phyloP scores from a whole-genome alignment of 2,113 vertebrate genomes.

The Hydrolagus affinis region DNA sequence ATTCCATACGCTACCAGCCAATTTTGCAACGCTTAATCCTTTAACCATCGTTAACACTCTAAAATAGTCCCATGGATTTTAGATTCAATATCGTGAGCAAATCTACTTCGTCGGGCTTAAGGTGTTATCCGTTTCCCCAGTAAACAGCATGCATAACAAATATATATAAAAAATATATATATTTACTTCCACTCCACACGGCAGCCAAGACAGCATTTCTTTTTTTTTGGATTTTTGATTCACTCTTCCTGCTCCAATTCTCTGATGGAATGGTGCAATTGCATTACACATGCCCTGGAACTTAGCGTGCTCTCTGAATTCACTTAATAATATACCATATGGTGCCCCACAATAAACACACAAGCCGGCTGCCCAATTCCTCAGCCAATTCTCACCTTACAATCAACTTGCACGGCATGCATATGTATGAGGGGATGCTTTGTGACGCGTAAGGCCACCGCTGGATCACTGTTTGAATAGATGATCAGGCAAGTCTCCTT shows the following conservation, averaged over 20 bases:
- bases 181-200: neutral
- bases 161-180: constrained; percentile 33
- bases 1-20: constrained; percentile 43
- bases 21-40: constrained; percentile 47
- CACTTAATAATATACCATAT: constrained; percentile 43
- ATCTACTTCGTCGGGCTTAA: constrained; percentile 28
- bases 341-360: constrained; percentile 24
- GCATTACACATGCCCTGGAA: constrained; percentile 41
- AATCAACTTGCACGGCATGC: constrained; percentile 30
- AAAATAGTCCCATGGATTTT: constrained; percentile 46
- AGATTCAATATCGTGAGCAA: constrained; percentile 25
- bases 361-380: constrained; percentile 34
- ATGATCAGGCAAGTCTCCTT: constrained; percentile 44
- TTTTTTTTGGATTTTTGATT: neutral
- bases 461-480: constrained; percentile 35
- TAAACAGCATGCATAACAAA: constrained; percentile 35
- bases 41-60: constrained; percentile 43
- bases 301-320: constrained; percentile 42
- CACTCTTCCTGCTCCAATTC: constrained; percentile 34
- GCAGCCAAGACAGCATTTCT: constrained; percentile 16
- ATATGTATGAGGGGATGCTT: constrained; percentile 34
- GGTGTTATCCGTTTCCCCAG: constrained; percentile 33
- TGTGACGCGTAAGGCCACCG: neutral
- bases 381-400: constrained; percentile 20
- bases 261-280: constrained; percentile 44